Percentiles rank a stretch among this genome's conserved stretches.
Evolutionary conservation across 2,888 invertebrate genomes (phyloP).

Genomic region (Rhyacophila evoluta): DNA sequence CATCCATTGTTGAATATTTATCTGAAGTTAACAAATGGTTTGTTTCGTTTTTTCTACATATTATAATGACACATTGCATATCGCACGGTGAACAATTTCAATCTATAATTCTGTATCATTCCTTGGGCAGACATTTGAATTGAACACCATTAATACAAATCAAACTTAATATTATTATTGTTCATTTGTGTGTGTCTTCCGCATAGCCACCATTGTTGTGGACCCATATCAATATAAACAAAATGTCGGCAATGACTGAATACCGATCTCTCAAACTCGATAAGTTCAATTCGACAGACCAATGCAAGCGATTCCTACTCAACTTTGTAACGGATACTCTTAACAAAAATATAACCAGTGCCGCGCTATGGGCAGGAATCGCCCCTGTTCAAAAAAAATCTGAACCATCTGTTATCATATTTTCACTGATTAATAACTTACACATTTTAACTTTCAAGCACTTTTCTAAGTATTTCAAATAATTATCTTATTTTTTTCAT

Average conservation of each 20-base stretch:
- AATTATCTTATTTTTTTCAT: too few relatives aligned
- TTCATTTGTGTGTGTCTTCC: background rate
- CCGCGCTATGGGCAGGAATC: too few relatives aligned
- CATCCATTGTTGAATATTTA: background rate
- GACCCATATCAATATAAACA: background rate
- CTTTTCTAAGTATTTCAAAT: too few relatives aligned
- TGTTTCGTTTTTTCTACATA: background rate
- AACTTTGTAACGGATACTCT: background rate
- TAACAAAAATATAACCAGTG: too few relatives aligned
- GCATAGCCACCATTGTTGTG: background rate
- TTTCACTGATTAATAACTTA: too few relatives aligned
- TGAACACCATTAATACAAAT: conserved; percentile 4
- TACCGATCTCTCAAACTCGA: background rate
- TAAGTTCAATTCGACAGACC: conserved; percentile 8
- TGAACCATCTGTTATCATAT: too few relatives aligned
- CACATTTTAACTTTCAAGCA: too few relatives aligned
- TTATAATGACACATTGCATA: background rate
- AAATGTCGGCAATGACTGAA: background rate
- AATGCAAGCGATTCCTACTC: background rate
- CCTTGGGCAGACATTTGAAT: background rate
- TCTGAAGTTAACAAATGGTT: background rate
- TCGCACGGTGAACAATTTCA: background rate
- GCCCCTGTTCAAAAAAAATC: too few relatives aligned
- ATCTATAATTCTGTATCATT: background rate
- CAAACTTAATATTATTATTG: background rate